Evolutionary conservation across 2,888 invertebrate genomes (phyloP).

Genomic region (Celastrina argiolus): DNA sequence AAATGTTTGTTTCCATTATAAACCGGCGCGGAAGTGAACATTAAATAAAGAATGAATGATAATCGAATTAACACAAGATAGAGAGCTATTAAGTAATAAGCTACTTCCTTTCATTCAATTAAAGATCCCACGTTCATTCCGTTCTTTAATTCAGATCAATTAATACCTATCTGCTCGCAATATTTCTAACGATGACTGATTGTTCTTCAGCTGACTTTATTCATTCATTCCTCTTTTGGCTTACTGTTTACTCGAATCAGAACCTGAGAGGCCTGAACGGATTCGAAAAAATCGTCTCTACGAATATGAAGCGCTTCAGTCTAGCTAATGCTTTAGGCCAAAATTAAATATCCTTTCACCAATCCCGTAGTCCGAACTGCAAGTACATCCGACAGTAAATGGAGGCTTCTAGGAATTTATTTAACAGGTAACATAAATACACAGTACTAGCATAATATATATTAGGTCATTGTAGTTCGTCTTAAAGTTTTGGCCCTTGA

Average conservation of each 20-base stretch:
- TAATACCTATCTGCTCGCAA: constrained; percentile 34
- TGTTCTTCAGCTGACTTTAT: constrained; percentile 2
- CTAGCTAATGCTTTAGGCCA: too few relatives aligned
- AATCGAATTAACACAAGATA: constrained; percentile 14
- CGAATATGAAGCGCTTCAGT: too few relatives aligned
- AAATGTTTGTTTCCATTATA: constrained; percentile 9
- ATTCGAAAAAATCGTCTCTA: too few relatives aligned
- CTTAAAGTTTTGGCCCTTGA: neutral
- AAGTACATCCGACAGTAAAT: too few relatives aligned
- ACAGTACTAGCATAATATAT: too few relatives aligned
- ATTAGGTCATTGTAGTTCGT: too few relatives aligned
- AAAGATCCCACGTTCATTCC: constrained; percentile 42
- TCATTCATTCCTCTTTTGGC: constrained; percentile 26
- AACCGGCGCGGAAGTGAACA: neutral
- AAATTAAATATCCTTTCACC: too few relatives aligned
- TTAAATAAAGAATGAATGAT: neutral
- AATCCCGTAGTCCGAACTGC: too few relatives aligned
- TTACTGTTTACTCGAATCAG: too few relatives aligned
- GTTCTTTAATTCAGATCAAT: constrained; percentile 55
- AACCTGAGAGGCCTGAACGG: too few relatives aligned
- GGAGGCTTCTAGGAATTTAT: too few relatives aligned
- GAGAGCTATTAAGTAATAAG: constrained; percentile 22
- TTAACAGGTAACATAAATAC: too few relatives aligned
- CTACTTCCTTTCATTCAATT: constrained; percentile 41
- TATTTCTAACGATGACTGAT: constrained; percentile 29